Evolutionary conservation across 2,113 vertebrate genomes (phyloP).

Genomic region (Oncorhynchus tshawytscha): DNA sequence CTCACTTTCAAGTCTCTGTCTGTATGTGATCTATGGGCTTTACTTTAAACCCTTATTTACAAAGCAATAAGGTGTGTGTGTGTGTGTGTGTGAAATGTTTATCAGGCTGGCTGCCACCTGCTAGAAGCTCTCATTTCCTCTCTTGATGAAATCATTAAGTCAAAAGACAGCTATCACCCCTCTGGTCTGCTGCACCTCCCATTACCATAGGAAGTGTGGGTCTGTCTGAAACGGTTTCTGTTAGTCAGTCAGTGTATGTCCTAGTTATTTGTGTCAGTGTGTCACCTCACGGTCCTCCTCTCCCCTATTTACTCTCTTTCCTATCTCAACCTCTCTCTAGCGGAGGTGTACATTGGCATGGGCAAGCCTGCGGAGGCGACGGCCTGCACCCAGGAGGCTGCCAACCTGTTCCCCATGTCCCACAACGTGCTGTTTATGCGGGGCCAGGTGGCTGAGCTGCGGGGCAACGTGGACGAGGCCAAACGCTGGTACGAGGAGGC

Average conservation of each 20-base stretch:
- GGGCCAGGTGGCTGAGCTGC: conserved; percentile 94
- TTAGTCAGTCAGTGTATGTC: background rate
- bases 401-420: conserved; percentile 94
- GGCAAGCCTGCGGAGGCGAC: conserved; percentile 92
- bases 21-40: background rate
- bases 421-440: conserved; percentile 96
- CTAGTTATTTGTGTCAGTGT: background rate
- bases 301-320: too few species aligned
- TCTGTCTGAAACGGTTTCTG: background rate
- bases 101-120: conserved; percentile 53
- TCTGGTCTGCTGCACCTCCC: background rate
- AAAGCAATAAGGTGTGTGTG: conserved; percentile 14
- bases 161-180: conserved; percentile 26
- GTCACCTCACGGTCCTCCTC: background rate
- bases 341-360: conserved; percentile 96
- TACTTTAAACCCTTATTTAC: background rate
- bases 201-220: background rate
- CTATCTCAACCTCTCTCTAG: conserved; percentile 56
- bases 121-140: conserved; percentile 51
- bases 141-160: conserved; percentile 57
- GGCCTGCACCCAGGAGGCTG: conserved; percentile 95
- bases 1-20: background rate
- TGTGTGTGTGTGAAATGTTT: conserved; percentile 13
- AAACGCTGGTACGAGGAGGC: conserved; percentile 98
- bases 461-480: conserved; percentile 89